Evolutionary conservation across 2,888 invertebrate genomes (phyloP).

Genomic region (Syrphus vitripennis): DNA sequence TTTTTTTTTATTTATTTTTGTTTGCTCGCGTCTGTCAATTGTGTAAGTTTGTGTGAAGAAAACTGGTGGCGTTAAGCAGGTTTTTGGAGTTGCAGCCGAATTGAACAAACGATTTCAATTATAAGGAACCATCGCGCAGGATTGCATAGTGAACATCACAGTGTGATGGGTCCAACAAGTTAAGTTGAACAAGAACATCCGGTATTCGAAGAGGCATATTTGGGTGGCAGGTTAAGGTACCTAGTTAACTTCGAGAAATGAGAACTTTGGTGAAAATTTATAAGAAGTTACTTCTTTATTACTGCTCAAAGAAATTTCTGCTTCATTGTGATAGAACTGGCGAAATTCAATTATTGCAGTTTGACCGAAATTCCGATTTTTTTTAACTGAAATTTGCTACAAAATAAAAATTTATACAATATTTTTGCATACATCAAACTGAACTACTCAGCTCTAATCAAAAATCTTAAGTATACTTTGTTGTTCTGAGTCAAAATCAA

Average conservation of each 20-base stretch:
- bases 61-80: constrained; percentile 66
- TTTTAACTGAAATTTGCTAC: no score
- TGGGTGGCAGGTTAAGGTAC: constrained; percentile 2
- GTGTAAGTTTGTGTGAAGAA: constrained; percentile 34
- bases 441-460: no score
- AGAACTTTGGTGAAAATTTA: not conserved
- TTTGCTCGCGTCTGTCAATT: not conserved
- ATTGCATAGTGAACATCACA: not conserved
- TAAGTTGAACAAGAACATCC: constrained; percentile 19
- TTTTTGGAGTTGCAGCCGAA: constrained; percentile 52
- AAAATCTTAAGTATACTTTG: no score
- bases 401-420: no score
- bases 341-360: no score
- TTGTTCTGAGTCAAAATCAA: not conserved
- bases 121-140: constrained; percentile 14
- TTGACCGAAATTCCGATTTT: no score
- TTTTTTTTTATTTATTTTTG: not conserved
- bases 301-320: not conserved
- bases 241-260: not conserved
- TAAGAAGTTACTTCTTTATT: not conserved
- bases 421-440: no score
- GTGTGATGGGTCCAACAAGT: constrained; percentile 9
- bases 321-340: not conserved
- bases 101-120: constrained; percentile 62
- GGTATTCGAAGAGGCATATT: constrained; percentile 14